Conservation (phyloP, 2,888 invertebrate species). For the Palloptera scutellata region DNA sequence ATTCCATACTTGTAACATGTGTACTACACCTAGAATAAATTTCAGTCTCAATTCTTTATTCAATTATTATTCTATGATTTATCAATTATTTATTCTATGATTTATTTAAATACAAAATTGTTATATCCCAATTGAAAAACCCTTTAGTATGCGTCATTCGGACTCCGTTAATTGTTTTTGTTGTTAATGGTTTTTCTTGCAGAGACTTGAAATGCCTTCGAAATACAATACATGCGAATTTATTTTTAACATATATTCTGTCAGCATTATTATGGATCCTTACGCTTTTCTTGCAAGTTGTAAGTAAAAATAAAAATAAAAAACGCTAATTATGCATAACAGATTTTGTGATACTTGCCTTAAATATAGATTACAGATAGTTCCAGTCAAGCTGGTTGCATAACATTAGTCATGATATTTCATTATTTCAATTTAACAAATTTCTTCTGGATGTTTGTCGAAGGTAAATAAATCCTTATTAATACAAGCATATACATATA, state of each 20-base stretch:
- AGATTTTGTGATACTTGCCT: background rate
- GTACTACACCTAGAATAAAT: too few relatives aligned
- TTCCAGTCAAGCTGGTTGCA: constrained; percentile 66
- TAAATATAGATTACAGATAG: constrained; percentile 69
- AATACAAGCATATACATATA: too few relatives aligned
- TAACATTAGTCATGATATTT: constrained; percentile 79
- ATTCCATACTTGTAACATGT: too few relatives aligned
- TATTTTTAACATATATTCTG: constrained; percentile 91
- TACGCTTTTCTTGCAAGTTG: constrained; percentile 79
- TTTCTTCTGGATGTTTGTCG: constrained; percentile 99
- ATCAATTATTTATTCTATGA: background rate
- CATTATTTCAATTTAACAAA: constrained; percentile 93
- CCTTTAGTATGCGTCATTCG: background rate
- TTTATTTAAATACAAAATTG: too few relatives aligned
- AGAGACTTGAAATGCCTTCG: constrained; percentile 91
- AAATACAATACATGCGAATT: constrained; percentile 93
- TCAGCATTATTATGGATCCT: constrained; percentile 90
- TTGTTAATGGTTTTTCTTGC: constrained; percentile 58
- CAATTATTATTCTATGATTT: too few relatives aligned
- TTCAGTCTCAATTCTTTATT: too few relatives aligned
- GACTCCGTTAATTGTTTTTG: background rate
- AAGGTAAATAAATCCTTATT: constrained; percentile 70
- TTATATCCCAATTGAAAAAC: constrained; percentile 6
- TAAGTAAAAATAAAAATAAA: constrained; percentile 37
- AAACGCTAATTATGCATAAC: background rate